Evolutionary conservation across 2,113 vertebrate genomes (phyloP), one percentile per base, ranked within the genome.

Genomic region (Petrocephalus zakoni): DNA sequence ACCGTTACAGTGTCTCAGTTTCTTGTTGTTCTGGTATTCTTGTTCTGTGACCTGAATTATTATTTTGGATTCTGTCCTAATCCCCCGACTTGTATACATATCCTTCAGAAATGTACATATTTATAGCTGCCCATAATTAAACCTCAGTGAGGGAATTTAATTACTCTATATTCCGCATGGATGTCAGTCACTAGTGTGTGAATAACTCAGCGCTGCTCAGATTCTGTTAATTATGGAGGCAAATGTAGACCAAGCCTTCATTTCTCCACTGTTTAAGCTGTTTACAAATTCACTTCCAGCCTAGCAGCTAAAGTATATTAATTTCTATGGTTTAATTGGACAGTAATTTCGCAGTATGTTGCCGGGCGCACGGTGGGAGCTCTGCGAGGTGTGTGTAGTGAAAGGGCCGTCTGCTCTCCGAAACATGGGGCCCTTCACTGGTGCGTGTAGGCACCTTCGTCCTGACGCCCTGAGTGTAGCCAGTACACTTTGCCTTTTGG

Each of bases 261-360:
- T 55, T 86, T 55, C 15, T 53, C 29, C 25, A 86, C 49, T 37
- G 47, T 86, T 34, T 55, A 55, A 42, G n/a, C 51, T 86, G 25
- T 86, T 55, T 86, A 86, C 25, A 86, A 86, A 55, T 55, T 56
- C n/a, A 55, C 84, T 86, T 55, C 51, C 84, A 85, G 49, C n/a
- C 22, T 85, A 85, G n/a, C 82, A 51, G 82, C 82, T 78, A 37
- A 78, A 17, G 15, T 78, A 78, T 19, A 42, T 78, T 78, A 78
- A 78, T 78, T 78, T 78, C 15, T 42, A 78, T 19, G 34, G 72
- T 78, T 78, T 78, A 78, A 78, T 37, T 10, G 72, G 72, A 78
- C 72, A 78, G 34, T 78, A 78, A 78, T 78, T 78, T 78, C 34
- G 15, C 72, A 37, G 72, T 42, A 29, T 78, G 15, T 42, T 78